phyloP scores from a whole-genome alignment of 1,140 invertebrate species.

The Propsilocerus akamusi region DNA sequence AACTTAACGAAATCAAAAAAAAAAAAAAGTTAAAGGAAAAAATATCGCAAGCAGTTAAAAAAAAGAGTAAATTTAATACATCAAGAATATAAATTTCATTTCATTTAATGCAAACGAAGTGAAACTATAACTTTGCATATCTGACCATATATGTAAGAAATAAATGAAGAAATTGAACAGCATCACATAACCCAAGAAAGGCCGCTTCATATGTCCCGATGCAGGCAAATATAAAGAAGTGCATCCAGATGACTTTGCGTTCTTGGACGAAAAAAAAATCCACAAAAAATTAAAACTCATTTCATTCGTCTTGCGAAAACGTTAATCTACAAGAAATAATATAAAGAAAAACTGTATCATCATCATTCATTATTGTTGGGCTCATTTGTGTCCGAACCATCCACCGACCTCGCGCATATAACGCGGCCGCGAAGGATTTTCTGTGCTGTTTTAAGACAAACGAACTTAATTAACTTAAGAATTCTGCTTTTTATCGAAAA shows the following conservation, averaged over 20 bases:
- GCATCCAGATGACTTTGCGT: not conserved
- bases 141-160: constrained; percentile 3
- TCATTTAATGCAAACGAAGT: constrained; percentile 4
- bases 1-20: not conserved
- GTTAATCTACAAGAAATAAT: not conserved
- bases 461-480: too few relatives aligned
- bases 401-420: too few relatives aligned
- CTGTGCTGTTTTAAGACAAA: too few relatives aligned
- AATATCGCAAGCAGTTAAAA: not conserved
- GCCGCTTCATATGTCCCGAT: too few relatives aligned
- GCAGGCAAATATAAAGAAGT: too few relatives aligned
- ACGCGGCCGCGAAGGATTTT: too few relatives aligned
- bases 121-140: constrained; percentile 4
- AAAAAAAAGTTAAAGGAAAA: too few relatives aligned
- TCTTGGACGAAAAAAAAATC: not conserved
- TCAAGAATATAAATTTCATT: constrained; percentile 4
- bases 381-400: too few relatives aligned
- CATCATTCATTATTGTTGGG: not conserved
- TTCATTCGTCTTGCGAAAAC: too few relatives aligned
- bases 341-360: not conserved
- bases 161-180: constrained; percentile 4
- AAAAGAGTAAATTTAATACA: constrained; percentile 4
- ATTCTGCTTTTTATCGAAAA: too few relatives aligned
- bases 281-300: not conserved
- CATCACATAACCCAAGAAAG: not conserved